These are phyloP conservation scores for Kradibia gibbosae DNA, from an alignment of 1,140 invertebrate genomes.

Conservation along the genomic window DNA sequence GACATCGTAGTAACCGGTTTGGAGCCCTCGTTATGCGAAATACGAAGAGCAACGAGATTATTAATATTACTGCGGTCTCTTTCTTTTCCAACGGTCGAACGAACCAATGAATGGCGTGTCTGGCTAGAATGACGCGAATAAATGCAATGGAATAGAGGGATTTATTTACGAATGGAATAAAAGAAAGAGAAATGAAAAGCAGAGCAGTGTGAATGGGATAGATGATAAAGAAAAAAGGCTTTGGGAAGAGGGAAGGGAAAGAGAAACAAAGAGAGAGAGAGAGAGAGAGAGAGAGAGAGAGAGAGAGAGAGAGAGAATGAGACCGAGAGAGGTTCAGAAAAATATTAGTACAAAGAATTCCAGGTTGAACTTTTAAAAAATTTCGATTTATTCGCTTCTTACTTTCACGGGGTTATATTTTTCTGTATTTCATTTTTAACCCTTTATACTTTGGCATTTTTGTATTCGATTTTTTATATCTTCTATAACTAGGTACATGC, in stretches of 20 bases:
- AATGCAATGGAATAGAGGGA: conserved; percentile 37
- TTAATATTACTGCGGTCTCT: conserved; percentile 48
- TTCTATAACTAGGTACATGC: neutral
- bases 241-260: neutral
- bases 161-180: conserved; percentile 34
- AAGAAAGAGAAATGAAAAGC: conserved; percentile 36
- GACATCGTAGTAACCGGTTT: conserved; percentile 11
- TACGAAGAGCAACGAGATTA: conserved; percentile 41
- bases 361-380: conserved; percentile 54
- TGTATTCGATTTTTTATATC: neutral
- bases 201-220: neutral
- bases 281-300: neutral
- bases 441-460: neutral
- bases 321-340: neutral
- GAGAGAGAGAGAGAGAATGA: neutral
- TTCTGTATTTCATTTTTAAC: neutral
- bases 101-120: neutral
- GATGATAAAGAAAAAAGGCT: neutral
- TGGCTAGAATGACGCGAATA: neutral
- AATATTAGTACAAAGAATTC: conserved; percentile 42
- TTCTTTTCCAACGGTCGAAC: conserved; percentile 2
- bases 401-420: conserved; percentile 8
- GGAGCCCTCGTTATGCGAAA: conserved; percentile 31
- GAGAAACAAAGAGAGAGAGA: neutral
- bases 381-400: conserved; percentile 59